Conservation (phyloP, 2,888 invertebrate genomes). For the Drosophila meridionalis region DNA sequence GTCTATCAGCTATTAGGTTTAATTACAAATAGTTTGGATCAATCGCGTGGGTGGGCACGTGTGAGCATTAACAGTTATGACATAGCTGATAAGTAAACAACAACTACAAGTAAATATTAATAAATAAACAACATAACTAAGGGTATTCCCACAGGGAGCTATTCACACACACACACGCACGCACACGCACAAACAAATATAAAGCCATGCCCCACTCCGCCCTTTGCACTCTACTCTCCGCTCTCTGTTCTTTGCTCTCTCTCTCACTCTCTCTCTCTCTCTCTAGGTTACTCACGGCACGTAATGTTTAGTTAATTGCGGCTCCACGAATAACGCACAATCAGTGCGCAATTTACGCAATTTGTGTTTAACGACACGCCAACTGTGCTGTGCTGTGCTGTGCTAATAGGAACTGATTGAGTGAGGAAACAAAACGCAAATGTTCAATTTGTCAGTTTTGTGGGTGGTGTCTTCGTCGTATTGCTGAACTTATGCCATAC, state of each 20-base stretch:
- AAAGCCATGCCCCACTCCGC: background rate
- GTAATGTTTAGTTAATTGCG: constrained; percentile 54
- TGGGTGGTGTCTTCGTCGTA: constrained; percentile 49
- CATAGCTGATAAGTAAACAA: constrained; percentile 28
- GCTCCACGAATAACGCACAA: constrained; percentile 58
- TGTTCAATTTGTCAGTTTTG: constrained; percentile 41
- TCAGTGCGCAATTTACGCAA: constrained; percentile 56
- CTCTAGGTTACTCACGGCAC: constrained; percentile 31
- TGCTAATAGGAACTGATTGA: constrained; percentile 69
- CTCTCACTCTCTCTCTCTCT: too few relatives aligned
- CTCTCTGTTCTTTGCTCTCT: background rate
- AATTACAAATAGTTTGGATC: background rate
- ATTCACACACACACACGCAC: constrained; percentile 9
- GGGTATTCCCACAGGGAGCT: constrained; percentile 18
- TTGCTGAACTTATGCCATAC: constrained; percentile 51
- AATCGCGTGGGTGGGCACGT: constrained; percentile 20
- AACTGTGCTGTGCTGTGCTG: constrained; percentile 56
- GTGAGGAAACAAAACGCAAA: constrained; percentile 36
- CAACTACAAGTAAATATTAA: constrained; percentile 47
- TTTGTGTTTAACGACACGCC: constrained; percentile 40
- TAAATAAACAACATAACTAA: constrained; percentile 66
- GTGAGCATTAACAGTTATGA: constrained; percentile 55
- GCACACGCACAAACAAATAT: constrained; percentile 7
- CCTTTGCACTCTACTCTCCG: background rate
- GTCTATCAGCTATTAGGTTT: background rate